Evolutionary conservation across 2,797 vertebrate genomes (phyloP).

Genomic region (Nannoperca australis): DNA sequence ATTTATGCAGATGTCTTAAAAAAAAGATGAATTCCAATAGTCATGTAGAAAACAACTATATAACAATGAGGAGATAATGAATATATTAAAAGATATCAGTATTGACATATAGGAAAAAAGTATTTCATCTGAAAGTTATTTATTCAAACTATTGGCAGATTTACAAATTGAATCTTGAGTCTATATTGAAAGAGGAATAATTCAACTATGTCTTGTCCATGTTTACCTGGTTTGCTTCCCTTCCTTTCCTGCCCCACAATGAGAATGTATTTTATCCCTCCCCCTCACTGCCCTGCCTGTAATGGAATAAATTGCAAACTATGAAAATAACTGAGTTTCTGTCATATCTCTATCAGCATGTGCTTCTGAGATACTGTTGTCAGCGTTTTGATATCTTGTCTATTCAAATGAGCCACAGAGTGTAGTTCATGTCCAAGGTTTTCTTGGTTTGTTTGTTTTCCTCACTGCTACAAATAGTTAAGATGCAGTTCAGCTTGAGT

Average conservation of each 20-base stretch:
- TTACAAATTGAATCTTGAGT: conserved; percentile 82
- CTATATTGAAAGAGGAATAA: conserved; percentile 80
- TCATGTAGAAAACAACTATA: conserved; percentile 81
- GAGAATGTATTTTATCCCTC: conserved; percentile 86
- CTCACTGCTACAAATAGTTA: background rate
- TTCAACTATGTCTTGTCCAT: conserved; percentile 84
- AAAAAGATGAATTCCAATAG: conserved; percentile 75
- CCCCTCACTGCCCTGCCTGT: conserved; percentile 82
- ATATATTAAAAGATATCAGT: conserved; percentile 83
- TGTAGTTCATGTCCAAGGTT: background rate
- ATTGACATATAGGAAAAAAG: conserved; percentile 73
- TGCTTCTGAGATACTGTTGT: background rate
- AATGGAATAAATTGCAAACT: conserved; percentile 85
- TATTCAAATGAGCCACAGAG: background rate
- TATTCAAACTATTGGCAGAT: conserved; percentile 81
- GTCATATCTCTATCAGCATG: conserved; percentile 37
- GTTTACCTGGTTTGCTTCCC: conserved; percentile 86
- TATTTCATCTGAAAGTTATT: conserved; percentile 78
- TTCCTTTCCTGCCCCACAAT: conserved; percentile 79
- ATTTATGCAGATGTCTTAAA: conserved; percentile 85
- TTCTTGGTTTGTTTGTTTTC: background rate
- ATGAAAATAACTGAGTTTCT: conserved; percentile 55
- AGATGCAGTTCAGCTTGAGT: background rate
- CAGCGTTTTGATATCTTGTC: background rate
- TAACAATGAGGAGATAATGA: conserved; percentile 77